Evolutionary conservation across 2,888 invertebrate genomes (phyloP).

Genomic region (Hecatera dysodea): DNA sequence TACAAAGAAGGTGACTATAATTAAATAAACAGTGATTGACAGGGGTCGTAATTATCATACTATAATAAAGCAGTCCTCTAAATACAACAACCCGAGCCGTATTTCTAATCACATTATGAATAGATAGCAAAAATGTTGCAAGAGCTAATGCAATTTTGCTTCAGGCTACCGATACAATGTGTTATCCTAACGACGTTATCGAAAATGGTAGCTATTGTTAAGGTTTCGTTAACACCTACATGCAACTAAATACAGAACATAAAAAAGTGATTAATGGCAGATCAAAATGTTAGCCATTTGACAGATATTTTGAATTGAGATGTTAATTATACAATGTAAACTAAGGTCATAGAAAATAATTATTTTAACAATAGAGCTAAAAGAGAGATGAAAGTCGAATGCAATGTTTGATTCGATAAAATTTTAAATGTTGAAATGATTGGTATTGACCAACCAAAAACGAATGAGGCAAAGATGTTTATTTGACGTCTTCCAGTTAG

Average conservation of each 20-base stretch:
- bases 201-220: conserved; percentile 64
- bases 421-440: conserved; percentile 13
- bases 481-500: conserved; percentile 1
- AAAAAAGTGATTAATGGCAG: conserved; percentile 72
- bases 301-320: conserved; percentile 62
- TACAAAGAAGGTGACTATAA: conserved; percentile 39
- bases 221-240: conserved; percentile 71
- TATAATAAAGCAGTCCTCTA: conserved; percentile 23
- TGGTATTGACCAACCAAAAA: conserved; percentile 2
- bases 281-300: conserved; percentile 66
- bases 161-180: conserved; percentile 50
- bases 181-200: conserved; percentile 62
- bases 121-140: conserved; percentile 51
- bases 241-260: conserved; percentile 47
- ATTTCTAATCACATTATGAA: conserved; percentile 47
- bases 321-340: conserved; percentile 67
- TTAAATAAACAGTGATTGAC: conserved; percentile 60
- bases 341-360: conserved; percentile 56
- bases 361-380: conserved; percentile 34
- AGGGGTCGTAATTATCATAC: conserved; percentile 53
- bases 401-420: conserved; percentile 8
- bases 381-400: conserved; percentile 23
- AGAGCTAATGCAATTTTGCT: conserved; percentile 52
- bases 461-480: neutral
- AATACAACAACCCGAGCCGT: conserved; percentile 36